Percentiles rank a stretch among this genome's conserved stretches.
Evolutionary conservation across 1,140 invertebrate genomes (phyloP).

Genomic region (Olivierus martensii): DNA sequence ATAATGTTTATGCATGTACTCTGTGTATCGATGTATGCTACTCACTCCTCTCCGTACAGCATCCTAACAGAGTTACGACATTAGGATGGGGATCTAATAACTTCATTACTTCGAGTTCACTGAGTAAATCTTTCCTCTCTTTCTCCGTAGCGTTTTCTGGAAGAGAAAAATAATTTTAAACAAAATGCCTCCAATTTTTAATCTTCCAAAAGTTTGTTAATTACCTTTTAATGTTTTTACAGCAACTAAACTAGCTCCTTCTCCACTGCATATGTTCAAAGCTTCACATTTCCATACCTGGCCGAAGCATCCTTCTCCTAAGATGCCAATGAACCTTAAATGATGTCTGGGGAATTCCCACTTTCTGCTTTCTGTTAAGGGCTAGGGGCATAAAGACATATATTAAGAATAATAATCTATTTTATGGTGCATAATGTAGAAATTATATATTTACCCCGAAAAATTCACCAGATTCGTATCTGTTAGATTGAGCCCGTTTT

Average conservation of each 20-base stretch:
- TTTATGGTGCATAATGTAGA: no score
- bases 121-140: conserved; percentile 64
- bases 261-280: conserved; percentile 24
- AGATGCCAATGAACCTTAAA: conserved; percentile 69
- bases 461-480: conserved; percentile 12
- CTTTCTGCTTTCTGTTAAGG: conserved; percentile 22
- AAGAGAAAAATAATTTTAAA: conserved; percentile 27
- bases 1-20: not conserved
- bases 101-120: conserved; percentile 66
- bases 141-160: conserved; percentile 82
- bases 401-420: not conserved
- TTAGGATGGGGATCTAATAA: conserved; percentile 56
- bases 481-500: conserved; percentile 2
- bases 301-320: conserved; percentile 87
- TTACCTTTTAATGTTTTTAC: conserved; percentile 18
- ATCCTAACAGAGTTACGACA: conserved; percentile 59
- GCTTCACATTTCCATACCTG: conserved; percentile 74
- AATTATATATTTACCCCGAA: conserved; percentile 8
- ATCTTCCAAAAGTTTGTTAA: not conserved
- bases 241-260: conserved; percentile 7
- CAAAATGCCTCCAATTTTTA: not conserved
- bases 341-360: conserved; percentile 82
- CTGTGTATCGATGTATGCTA: not conserved
- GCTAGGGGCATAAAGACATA: not conserved
- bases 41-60: conserved; percentile 51